phyloP scores from a whole-genome alignment of 2,888 invertebrate species.

The Epistrophella euchroma region DNA sequence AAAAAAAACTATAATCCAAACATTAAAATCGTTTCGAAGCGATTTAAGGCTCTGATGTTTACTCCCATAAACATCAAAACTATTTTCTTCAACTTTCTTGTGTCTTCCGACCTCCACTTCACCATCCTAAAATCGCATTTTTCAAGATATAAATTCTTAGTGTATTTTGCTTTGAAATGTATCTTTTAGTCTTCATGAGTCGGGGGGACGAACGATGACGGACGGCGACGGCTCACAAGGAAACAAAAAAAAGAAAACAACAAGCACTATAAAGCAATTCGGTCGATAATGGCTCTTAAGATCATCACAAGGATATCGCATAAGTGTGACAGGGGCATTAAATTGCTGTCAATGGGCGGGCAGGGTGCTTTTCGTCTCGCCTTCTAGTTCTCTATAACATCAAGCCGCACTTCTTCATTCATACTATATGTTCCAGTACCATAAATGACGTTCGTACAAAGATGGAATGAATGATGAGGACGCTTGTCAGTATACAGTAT shows the following conservation, averaged over 20 bases:
- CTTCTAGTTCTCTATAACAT: neutral
- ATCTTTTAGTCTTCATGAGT: conserved; percentile 9
- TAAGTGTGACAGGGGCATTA: conserved; percentile 73
- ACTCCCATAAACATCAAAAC: conserved; percentile 15
- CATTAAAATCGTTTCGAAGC: conserved; percentile 3
- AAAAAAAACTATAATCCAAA: neutral
- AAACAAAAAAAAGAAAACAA: conserved; percentile 16
- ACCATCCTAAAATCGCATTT: conserved; percentile 10
- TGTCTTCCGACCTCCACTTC: neutral
- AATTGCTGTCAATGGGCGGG: conserved; percentile 63
- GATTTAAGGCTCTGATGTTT: neutral
- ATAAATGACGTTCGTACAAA: conserved; percentile 45
- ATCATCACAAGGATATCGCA: conserved; percentile 68
- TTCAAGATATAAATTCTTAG: conserved; percentile 41
- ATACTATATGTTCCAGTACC: neutral
- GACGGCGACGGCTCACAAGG: neutral
- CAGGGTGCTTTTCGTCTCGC: conserved; percentile 5
- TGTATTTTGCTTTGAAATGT: conserved; percentile 53
- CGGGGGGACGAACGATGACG: neutral
- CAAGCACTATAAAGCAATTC: conserved; percentile 67
- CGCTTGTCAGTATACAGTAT: conserved; percentile 43
- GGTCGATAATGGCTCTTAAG: conserved; percentile 68
- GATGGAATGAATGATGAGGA: conserved; percentile 55
- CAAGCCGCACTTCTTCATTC: neutral
- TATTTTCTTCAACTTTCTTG: neutral